These are phyloP conservation scores for Lithobates pipiens DNA, from an alignment of 2,797 vertebrate genomes.

Conservation along the genomic window DNA sequence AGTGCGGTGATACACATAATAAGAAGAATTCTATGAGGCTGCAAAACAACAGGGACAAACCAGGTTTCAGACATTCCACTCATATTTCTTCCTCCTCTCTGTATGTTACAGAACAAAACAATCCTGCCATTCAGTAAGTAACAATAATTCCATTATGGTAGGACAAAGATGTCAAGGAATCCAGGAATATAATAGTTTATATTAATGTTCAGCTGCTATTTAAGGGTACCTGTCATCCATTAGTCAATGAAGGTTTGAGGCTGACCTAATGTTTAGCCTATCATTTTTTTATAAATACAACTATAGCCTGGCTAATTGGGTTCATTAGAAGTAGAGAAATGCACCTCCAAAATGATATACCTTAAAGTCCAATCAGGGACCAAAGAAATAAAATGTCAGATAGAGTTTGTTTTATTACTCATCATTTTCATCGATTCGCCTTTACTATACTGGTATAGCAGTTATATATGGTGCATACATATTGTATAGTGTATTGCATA, in stretches of 20 bases:
- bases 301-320: too few relatives aligned
- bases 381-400: too few relatives aligned
- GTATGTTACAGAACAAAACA: conserved; percentile 5
- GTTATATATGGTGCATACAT: too few relatives aligned
- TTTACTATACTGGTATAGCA: too few relatives aligned
- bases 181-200: neutral
- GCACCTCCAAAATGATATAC: too few relatives aligned
- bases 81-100: conserved; percentile 16
- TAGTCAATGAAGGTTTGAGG: too few relatives aligned
- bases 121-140: neutral
- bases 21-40: conserved; percentile 34
- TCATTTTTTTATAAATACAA: neutral
- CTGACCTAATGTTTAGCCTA: neutral
- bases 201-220: conserved; percentile 15
- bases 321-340: too few relatives aligned
- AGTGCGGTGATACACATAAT: conserved; percentile 23
- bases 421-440: too few relatives aligned
- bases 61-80: conserved; percentile 13
- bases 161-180: conserved; percentile 27
- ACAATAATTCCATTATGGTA: conserved; percentile 9
- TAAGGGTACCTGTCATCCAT: too few relatives aligned
- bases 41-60: conserved; percentile 10
- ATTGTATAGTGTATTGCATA: too few relatives aligned
- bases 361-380: too few relatives aligned
- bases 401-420: too few relatives aligned